Evolutionary conservation across 2,113 vertebrate genomes (phyloP), one percentile per base, ranked within the genome.

Genomic region (Mirza zaza): DNA sequence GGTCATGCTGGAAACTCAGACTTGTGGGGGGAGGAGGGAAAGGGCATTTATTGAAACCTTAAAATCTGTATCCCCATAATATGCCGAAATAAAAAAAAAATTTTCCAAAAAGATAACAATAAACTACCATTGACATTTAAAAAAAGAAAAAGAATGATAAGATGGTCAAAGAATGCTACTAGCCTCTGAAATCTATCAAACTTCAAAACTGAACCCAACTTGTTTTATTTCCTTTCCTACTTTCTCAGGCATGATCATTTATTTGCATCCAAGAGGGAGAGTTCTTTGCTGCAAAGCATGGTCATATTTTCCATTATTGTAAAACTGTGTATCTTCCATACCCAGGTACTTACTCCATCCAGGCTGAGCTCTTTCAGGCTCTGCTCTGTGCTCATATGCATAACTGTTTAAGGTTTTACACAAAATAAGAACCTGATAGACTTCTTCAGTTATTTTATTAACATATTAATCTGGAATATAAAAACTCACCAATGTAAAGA

Each of bases 401-500:
- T 36, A 25, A 23, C 2, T 73, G 27, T 45, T 92, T 39, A 84
- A 82, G 15, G 7, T 68, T 68, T 77, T 25, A 68, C 8, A 27
- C 39, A 50, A 90, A 86, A 71, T 18, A 50, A 70, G 50, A 87
- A 71, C 1, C 52, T 57, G 3, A 39, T 57, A n/a, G 52, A 7
- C 10, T 34, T 79, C 48, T 82, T 76, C 73, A 39, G 39, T 93
- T 83, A 79, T 82, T 96, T 83, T 50, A 55, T 27, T 42, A 86
- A 14, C 23, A 77, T 6, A 9, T 75, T 65, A 73, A 57, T 76
- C 65, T 63, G 71, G 34, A 82, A 61, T 6, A 67, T 34, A 68
- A 39, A 39, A 92, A 55, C 3, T 61, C 52, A 48, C 29, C 34
- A 2, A 12, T 23, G 6, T 52, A 55, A 15, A 76, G 34, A 76